Percentiles rank a stretch among this genome's conserved stretches.
phyloP scores from a whole-genome alignment of 2,888 invertebrate species.

The Callyntrura sp. region DNA sequence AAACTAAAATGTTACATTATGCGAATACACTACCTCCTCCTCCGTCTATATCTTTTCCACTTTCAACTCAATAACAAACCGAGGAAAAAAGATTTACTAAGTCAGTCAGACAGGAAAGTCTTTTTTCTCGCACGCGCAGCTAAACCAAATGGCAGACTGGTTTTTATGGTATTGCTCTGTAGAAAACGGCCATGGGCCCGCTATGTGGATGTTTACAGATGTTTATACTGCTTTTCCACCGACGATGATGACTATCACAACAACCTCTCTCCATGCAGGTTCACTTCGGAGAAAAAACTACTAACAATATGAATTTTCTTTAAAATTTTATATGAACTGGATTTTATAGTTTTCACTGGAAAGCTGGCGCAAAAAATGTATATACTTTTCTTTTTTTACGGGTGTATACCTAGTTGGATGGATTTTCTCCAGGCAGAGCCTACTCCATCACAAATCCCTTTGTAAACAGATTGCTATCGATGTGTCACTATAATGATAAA shows the following conservation, averaged over 20 bases:
- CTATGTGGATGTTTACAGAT: background rate
- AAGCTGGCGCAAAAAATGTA: background rate
- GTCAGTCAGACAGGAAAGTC: conserved; percentile 33
- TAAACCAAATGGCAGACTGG: conserved; percentile 31
- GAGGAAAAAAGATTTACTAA: conserved; percentile 20
- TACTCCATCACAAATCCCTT: no score
- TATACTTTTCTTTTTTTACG: background rate
- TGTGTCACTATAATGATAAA: no score
- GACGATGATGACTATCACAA: background rate
- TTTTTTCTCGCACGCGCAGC: conserved; percentile 47
- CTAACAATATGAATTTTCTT: background rate
- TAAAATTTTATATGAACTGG: background rate
- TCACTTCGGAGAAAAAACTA: background rate
- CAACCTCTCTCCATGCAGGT: background rate
- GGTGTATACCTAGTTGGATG: background rate
- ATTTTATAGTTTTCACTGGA: background rate
- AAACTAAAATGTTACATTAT: conserved; percentile 29
- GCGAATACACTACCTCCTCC: background rate
- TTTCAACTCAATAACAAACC: conserved; percentile 20
- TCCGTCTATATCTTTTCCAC: background rate
- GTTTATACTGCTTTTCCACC: background rate
- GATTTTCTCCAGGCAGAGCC: background rate
- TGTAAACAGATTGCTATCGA: no score
- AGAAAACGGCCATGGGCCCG: background rate
- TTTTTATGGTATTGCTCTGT: background rate